Conservation (phyloP, 2,113 vertebrate genomes). For the Myotis davidii region DNA sequence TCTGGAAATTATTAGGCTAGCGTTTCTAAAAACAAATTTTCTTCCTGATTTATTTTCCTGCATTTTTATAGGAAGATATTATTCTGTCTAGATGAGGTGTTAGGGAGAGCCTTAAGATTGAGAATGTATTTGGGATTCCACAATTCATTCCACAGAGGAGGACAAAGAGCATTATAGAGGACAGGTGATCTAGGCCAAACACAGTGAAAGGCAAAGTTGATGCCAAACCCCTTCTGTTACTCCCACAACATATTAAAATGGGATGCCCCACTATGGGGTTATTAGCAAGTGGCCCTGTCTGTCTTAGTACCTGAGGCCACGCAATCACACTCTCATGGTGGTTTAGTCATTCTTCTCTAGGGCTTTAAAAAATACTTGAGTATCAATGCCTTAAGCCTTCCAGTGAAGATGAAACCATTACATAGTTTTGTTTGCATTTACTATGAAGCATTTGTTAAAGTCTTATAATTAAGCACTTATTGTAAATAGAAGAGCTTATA, state of each 20-base stretch:
- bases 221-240: not conserved
- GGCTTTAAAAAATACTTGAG: not conserved
- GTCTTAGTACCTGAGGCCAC: not conserved
- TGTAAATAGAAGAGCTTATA: not conserved
- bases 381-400: not conserved
- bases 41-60: not conserved
- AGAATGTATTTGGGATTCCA: not conserved
- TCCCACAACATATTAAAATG: not conserved
- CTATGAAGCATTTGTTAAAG: not conserved
- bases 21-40: not conserved
- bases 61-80: constrained; percentile 9
- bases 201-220: not conserved
- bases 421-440: not conserved
- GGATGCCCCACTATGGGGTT: not conserved
- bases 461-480: not conserved
- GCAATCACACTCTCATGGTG: not conserved
- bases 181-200: not conserved
- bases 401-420: not conserved
- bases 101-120: not conserved
- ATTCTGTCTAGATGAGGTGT: not conserved
- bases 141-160: not conserved
- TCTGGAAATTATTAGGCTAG: not conserved
- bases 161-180: not conserved
- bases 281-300: not conserved
- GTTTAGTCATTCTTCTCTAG: not conserved